Conservation (phyloP, 2,888 invertebrate species). For the Caenorhabditis imperialis region DNA sequence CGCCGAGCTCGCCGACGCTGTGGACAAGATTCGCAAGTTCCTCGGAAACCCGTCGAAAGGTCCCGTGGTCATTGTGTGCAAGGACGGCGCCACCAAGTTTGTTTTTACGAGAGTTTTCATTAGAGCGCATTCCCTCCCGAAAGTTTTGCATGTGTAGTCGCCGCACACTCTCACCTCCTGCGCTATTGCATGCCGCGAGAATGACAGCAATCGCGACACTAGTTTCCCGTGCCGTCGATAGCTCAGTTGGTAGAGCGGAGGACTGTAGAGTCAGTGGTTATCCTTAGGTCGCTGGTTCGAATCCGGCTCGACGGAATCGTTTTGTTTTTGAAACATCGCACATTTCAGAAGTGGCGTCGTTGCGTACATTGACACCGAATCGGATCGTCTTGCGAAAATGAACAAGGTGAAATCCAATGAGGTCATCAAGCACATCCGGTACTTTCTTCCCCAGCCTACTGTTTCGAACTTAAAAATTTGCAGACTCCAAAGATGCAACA, state of each 20-base stretch:
- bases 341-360: constrained; percentile 42
- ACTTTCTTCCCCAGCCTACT: not conserved
- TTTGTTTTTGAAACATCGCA: not conserved
- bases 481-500: constrained; percentile 34
- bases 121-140: not conserved
- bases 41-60: constrained; percentile 37
- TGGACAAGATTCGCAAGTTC: constrained; percentile 40
- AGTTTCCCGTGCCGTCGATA: constrained; percentile 55
- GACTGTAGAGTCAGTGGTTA: constrained; percentile 63
- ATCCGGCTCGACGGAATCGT: constrained; percentile 58
- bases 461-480: not conserved
- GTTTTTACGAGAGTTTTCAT: not conserved
- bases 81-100: constrained; percentile 51
- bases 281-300: constrained; percentile 56
- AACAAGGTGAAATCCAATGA: constrained; percentile 32
- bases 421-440: constrained; percentile 44
- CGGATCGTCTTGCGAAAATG: constrained; percentile 36
- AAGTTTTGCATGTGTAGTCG: no score
- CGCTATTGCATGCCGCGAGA: no score
- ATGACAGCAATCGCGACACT: no score
- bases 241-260: constrained; percentile 69
- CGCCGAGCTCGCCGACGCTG: constrained; percentile 20
- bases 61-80: constrained; percentile 48
- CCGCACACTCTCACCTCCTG: no score
- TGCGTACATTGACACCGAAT: constrained; percentile 45